A percentile compares a stretch with the other conserved stretches of the same genome.
These are phyloP conservation scores for Eledone cirrhosa DNA, from an alignment of 2,888 invertebrate genomes.

Conservation along the genomic window DNA sequence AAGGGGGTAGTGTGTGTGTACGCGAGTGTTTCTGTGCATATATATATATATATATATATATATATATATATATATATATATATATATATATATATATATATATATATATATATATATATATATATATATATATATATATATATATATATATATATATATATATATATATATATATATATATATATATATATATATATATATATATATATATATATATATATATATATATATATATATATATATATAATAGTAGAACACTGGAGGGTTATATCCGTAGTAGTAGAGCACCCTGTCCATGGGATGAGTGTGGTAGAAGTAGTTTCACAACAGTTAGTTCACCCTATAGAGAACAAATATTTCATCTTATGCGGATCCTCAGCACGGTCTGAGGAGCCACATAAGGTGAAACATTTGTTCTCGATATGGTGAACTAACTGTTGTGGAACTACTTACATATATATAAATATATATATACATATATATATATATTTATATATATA, in stretches of 20 bases:
- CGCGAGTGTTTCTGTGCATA: not conserved
- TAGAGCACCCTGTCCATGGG: no score
- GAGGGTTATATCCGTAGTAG: no score
- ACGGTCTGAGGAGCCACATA: no score
- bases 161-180: constrained; percentile 18
- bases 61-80: not conserved
- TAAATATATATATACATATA: not conserved
- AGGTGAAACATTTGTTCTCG: no score
- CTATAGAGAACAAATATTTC: no score
- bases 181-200: not conserved
- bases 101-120: not conserved
- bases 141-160: constrained; percentile 18
- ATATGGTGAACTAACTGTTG: not conserved
- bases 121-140: not conserved
- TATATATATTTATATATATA: not conserved
- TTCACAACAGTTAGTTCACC: no score
- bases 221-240: not conserved
- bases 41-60: not conserved
- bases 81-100: not conserved
- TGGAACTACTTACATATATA: not conserved
- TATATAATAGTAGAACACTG: no score
- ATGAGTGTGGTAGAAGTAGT: no score
- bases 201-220: not conserved
- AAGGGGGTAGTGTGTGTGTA: not conserved
- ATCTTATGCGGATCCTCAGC: no score